These are phyloP conservation scores for Drosophila tropicalis DNA, from an alignment of 1,140 invertebrate species.

Conservation along the genomic window DNA sequence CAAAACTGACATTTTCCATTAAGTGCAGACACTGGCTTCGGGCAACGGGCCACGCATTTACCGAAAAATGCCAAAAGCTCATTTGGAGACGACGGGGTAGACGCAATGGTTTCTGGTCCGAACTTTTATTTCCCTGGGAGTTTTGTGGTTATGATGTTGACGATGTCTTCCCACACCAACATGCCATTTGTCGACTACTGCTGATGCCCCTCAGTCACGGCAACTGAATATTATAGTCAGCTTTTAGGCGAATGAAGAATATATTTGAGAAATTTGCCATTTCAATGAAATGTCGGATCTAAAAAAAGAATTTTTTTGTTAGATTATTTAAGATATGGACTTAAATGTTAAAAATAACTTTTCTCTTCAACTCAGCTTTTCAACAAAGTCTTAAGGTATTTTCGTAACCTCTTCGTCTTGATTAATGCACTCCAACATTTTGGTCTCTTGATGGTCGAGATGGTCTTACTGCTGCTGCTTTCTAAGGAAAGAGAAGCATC, in stretches of 20 bases:
- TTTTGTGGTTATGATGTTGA: conserved; percentile 59
- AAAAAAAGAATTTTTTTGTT: not conserved
- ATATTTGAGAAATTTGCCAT: conserved; percentile 3
- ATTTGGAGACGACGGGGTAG: conserved; percentile 21
- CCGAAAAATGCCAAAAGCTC: conserved; percentile 40
- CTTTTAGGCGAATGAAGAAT: conserved; percentile 16
- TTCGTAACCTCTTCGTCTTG: not conserved
- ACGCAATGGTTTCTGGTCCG: conserved; percentile 10
- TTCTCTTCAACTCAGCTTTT: too few species aligned
- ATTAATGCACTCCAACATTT: not conserved
- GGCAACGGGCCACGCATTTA: conserved; percentile 14
- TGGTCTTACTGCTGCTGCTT: conserved; percentile 9
- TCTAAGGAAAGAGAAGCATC: too few species aligned
- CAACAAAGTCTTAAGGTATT: too few species aligned
- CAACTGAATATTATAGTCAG: conserved; percentile 11
- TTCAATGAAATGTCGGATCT: not conserved
- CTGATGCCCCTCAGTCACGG: conserved; percentile 44
- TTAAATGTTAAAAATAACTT: too few species aligned
- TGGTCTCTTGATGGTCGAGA: not conserved
- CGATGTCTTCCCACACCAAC: conserved; percentile 31
- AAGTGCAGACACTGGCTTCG: conserved; percentile 67
- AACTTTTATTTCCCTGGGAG: conserved; percentile 55
- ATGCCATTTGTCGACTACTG: not conserved
- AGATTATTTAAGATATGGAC: not conserved
- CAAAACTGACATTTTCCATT: conserved; percentile 79